Percentiles rank a stretch among this genome's conserved stretches.
phyloP scores from a whole-genome alignment of 2,113 vertebrate genomes.

The Nycticryphes semicollaris region DNA sequence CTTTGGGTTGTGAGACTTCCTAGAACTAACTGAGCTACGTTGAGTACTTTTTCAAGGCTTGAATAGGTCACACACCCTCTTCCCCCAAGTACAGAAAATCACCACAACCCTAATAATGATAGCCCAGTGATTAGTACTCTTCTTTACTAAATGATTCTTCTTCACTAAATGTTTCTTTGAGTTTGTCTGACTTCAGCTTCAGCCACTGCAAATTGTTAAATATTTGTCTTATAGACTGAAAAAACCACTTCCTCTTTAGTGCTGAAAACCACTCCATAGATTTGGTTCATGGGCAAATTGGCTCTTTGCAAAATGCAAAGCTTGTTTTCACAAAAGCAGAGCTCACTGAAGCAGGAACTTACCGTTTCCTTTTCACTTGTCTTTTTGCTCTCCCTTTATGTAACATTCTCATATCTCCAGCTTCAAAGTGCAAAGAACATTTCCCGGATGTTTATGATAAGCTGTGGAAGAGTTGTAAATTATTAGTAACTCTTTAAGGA shows the following conservation, averaged over 20 bases:
- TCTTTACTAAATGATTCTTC: background rate
- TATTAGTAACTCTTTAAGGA: background rate
- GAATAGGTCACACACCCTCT: background rate
- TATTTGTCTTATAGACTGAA: background rate
- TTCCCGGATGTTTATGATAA: slow-evolving; percentile 26
- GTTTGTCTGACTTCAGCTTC: background rate
- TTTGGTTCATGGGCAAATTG: background rate
- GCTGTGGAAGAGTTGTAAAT: background rate
- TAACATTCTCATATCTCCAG: background rate
- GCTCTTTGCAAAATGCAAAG: slow-evolving; percentile 33
- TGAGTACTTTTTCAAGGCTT: background rate
- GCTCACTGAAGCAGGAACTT: slow-evolving; percentile 30
- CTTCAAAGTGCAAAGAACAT: slow-evolving; percentile 13
- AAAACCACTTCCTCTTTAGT: background rate
- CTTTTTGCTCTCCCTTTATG: background rate
- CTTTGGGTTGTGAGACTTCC: background rate
- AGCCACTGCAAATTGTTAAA: background rate
- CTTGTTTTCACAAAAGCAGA: slow-evolving; percentile 25
- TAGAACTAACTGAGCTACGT: background rate
- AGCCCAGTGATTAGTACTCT: background rate
- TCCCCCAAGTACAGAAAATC: background rate
- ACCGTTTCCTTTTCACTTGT: slow-evolving; percentile 26
- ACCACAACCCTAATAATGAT: background rate
- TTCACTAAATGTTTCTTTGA: background rate
- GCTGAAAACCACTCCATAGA: background rate